Percentiles rank a stretch among this genome's conserved stretches.
These are phyloP conservation scores for Antedon mediterranea DNA, from an alignment of 53 echinoderm and acorn worm genomes.

Conservation along the genomic window DNA sequence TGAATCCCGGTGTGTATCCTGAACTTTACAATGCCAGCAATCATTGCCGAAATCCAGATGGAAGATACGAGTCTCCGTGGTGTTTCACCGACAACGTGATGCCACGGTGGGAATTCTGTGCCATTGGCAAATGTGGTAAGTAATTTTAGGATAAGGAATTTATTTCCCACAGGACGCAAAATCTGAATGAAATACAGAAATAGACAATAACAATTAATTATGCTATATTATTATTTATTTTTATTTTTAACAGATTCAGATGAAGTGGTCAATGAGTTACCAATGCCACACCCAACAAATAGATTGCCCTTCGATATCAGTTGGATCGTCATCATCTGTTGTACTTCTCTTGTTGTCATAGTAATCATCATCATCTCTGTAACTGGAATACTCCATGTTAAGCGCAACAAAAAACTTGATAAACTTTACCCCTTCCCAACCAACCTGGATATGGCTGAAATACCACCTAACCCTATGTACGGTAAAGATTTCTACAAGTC, in stretches of 20 bases:
- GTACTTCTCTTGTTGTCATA: constrained; percentile 13
- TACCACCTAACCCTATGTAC: constrained; percentile 82
- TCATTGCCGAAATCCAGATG: constrained; percentile 54
- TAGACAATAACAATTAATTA: no score
- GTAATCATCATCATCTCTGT: constrained; percentile 16
- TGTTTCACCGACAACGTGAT: constrained; percentile 29
- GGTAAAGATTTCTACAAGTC: constrained; percentile 63
- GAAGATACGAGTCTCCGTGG: constrained; percentile 26
- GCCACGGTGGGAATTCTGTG: constrained; percentile 32
- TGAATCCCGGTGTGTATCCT: constrained; percentile 24
- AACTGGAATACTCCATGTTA: background rate
- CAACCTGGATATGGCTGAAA: constrained; percentile 18
- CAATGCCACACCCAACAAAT: background rate
- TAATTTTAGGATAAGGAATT: background rate
- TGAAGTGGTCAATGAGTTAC: background rate
- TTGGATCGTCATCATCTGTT: constrained; percentile 30
- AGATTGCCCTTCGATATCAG: background rate
- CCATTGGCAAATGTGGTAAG: constrained; percentile 47
- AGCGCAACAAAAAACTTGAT: background rate
- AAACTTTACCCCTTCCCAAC: constrained; percentile 31
- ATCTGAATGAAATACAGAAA: no score
- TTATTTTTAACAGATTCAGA: background rate
- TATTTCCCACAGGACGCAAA: no score
- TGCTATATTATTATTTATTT: no score
- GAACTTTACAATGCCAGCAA: constrained; percentile 41